Conservation (phyloP, 2,888 invertebrate genomes). For the Heteropelma amictum region DNA sequence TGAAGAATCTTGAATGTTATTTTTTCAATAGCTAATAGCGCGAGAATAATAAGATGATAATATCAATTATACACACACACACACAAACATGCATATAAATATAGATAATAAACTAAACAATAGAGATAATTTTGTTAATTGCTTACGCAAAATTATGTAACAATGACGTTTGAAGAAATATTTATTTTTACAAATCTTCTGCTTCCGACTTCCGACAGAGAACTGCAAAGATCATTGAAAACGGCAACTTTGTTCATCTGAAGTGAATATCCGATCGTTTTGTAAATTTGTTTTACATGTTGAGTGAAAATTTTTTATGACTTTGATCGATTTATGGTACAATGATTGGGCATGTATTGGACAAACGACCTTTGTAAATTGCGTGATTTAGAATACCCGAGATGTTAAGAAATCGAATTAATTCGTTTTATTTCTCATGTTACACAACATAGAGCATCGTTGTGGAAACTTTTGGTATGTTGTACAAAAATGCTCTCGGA, state of each 20-base stretch:
- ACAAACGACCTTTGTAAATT: neutral
- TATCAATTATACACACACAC: neutral
- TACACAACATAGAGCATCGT: constrained; percentile 12
- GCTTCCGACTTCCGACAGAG: neutral
- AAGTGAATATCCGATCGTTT: neutral
- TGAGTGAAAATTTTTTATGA: neutral
- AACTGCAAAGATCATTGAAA: neutral
- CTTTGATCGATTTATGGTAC: no score
- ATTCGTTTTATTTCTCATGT: neutral
- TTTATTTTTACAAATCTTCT: neutral
- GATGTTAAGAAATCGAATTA: neutral
- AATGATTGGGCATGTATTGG: neutral
- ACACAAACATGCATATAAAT: neutral
- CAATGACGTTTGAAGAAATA: neutral
- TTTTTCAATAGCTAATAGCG: neutral
- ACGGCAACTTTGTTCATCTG: neutral
- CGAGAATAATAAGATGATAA: neutral
- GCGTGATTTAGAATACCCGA: neutral
- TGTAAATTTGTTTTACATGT: neutral
- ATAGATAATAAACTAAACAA: no score
- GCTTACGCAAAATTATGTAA: neutral
- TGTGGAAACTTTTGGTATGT: neutral
- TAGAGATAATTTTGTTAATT: neutral
- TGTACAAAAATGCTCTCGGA: neutral
- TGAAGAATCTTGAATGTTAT: neutral